Conservation (phyloP, 2,113 vertebrate genomes). For the Megalops atlanticus region DNA sequence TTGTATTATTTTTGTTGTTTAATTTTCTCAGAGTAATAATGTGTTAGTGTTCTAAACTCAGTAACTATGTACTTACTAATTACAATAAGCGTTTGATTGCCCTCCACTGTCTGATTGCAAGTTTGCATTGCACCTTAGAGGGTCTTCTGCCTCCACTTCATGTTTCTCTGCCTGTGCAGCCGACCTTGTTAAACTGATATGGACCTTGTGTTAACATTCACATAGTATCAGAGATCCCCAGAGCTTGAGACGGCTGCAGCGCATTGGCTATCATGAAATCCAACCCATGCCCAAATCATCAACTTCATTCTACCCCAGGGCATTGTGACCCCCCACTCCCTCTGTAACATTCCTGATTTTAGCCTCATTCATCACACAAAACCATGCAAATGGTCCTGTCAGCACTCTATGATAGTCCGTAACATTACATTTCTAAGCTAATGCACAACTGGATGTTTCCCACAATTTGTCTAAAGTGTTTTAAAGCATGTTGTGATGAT, state of each 20-base stretch:
- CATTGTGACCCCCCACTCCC: slow-evolving; percentile 18
- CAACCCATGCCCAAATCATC: slow-evolving; percentile 58
- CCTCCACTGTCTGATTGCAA: too few relatives aligned
- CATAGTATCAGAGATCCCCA: slow-evolving; percentile 24
- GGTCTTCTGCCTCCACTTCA: too few relatives aligned
- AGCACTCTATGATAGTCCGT: slow-evolving; percentile 33
- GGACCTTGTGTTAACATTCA: slow-evolving; percentile 12
- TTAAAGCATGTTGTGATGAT: too few relatives aligned
- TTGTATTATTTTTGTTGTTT: too few relatives aligned
- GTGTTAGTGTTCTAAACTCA: too few relatives aligned
- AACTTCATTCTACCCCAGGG: slow-evolving; percentile 24
- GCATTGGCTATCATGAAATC: slow-evolving; percentile 50
- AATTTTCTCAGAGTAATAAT: too few relatives aligned
- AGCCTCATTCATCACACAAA: slow-evolving; percentile 46
- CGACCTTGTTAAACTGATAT: neutral
- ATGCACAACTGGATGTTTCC: slow-evolving; percentile 23
- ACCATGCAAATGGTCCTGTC: slow-evolving; percentile 50
- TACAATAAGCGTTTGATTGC: too few relatives aligned
- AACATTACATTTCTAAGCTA: slow-evolving; percentile 40
- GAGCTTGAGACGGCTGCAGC: slow-evolving; percentile 10
- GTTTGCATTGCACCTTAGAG: too few relatives aligned
- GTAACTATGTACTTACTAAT: too few relatives aligned
- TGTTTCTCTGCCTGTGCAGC: neutral
- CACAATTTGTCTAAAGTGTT: too few relatives aligned
- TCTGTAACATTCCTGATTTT: slow-evolving; percentile 53